These are phyloP conservation scores for Meiosimyza decipiens DNA, from an alignment of 2,888 invertebrate species.

Conservation along the genomic window DNA sequence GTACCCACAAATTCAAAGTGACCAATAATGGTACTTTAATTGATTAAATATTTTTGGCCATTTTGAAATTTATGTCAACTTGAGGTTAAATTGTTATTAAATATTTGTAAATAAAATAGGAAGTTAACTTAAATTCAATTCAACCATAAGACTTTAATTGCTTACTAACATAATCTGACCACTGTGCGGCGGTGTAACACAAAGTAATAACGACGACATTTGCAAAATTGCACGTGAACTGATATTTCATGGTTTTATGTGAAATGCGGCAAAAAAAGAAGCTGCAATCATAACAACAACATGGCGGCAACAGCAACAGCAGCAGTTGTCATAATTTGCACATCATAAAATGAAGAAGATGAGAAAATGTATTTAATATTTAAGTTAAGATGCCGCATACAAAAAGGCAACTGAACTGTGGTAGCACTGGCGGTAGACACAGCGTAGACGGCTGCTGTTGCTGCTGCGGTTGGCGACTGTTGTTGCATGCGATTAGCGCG, in stretches of 20 bases:
- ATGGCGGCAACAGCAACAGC: not conserved
- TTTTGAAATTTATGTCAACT: no score
- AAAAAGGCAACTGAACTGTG: conserved; percentile 5
- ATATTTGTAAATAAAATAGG: no score
- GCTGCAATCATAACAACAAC: not conserved
- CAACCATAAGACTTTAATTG: no score
- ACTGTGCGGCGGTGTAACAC: no score
- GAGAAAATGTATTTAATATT: conserved; percentile 13
- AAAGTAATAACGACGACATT: no score
- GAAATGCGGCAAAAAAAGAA: conserved; percentile 4
- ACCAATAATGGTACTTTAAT: no score
- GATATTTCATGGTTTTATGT: not conserved
- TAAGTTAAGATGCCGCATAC: not conserved
- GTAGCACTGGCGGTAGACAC: conserved; percentile 9
- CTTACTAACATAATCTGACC: no score
- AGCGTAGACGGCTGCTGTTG: not conserved
- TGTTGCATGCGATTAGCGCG: conserved; percentile 15
- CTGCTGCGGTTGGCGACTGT: not conserved
- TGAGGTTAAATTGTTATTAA: no score
- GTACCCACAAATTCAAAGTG: no score
- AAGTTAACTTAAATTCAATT: no score
- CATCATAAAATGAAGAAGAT: conserved; percentile 13
- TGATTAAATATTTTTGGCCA: no score
- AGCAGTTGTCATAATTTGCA: conserved; percentile 18
- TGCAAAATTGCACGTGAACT: not conserved